Evolutionary conservation across 2,113 vertebrate species (phyloP).

Genomic region (Ictidomys tridecemlineatus): DNA sequence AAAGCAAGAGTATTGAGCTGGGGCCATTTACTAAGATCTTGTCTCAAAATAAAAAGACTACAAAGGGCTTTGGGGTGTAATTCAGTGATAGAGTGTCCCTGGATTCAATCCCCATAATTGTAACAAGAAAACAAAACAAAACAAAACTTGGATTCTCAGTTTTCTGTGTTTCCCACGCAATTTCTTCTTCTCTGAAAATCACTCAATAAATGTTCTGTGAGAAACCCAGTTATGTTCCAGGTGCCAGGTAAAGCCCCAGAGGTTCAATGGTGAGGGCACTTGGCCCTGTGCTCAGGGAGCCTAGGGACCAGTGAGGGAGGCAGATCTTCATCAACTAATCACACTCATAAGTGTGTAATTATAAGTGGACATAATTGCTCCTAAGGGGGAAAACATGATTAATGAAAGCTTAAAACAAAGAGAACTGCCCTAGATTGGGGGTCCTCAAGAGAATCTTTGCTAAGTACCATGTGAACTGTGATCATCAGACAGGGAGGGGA

Average conservation of each 20-base stretch:
- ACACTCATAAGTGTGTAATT: constrained; percentile 60
- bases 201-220: background rate
- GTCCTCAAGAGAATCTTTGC: background rate
- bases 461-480: background rate
- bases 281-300: background rate
- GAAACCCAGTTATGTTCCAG: background rate
- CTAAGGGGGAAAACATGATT: constrained; percentile 1
- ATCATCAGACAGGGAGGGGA: background rate
- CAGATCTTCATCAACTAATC: background rate
- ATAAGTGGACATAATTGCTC: constrained; percentile 24
- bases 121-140: background rate
- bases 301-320: background rate
- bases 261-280: background rate
- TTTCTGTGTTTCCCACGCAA: background rate
- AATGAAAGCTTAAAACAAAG: constrained; percentile 41
- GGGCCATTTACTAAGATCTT: background rate
- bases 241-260: background rate
- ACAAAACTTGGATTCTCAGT: background rate
- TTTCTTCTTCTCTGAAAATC: background rate
- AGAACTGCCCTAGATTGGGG: background rate
- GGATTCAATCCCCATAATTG: background rate
- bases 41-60: background rate
- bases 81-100: background rate
- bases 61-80: background rate
- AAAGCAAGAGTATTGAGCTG: background rate